Evolutionary conservation across 2,113 vertebrate genomes (phyloP), one percentile per base, ranked within the genome.

Genomic region (Talpa occidentalis): DNA sequence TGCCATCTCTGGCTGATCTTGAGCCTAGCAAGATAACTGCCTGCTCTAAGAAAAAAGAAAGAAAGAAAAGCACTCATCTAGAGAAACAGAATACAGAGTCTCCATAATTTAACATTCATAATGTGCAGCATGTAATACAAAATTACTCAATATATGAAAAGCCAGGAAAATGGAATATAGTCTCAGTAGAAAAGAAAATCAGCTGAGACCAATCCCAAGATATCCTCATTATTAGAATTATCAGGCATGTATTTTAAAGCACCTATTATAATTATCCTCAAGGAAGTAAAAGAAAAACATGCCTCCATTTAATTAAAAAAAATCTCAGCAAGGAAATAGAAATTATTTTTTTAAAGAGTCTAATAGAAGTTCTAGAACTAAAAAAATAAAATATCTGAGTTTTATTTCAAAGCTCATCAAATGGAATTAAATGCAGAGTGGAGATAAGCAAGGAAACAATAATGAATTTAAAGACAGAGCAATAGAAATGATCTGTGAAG

Each of bases 111-210:
- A 73, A 83, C 47, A 70, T 82, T 82, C 64, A 21, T 70, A 66
- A 67, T 84, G 37, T 77, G 44, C 32, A 78, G 64, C n/a, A 32
- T 59, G 40, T 21, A 59, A 56, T 47, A 4, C 22, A 66, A 82
- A 77, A 64, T 77, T 87, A 73, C 15, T 54, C 47, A 78, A 12
- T 64, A 59, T 56, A n/a, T 67, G 35, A 82, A 87, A 95, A 83
- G 42, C n/a, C 4, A 67, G 42, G 60, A 81, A 87, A 93, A 44
- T 62, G n/a, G 42, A 76, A 86, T 69, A 22, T 86, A 69, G 32
- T 92, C 74, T 52, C 42, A 69, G 35, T 62, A 54, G 49, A 76
- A 62, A 90, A 77, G 54, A 76, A 86, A 86, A 93, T 60, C 49
- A 76, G 5, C 69, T 93, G 76, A 95, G 60, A 73, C 37, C 37